phyloP scores from a whole-genome alignment of 2,113 vertebrate species.

The Seriola quinqueradiata region DNA sequence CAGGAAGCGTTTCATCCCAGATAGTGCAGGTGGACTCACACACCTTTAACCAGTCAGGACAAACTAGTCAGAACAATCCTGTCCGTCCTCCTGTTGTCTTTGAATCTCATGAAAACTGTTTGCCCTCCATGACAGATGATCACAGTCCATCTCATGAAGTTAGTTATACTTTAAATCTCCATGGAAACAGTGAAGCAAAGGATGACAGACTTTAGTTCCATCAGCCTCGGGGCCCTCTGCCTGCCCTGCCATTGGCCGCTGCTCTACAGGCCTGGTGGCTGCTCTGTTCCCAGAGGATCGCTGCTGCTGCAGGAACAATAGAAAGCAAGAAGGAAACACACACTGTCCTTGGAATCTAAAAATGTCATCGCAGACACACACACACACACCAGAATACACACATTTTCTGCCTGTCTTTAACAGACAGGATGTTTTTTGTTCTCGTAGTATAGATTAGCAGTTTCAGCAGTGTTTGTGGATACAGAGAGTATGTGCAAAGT shows the following conservation, averaged over 20 bases:
- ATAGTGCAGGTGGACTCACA: not conserved
- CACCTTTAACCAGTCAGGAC: not conserved
- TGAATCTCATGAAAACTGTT: not conserved
- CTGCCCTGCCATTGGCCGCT: slow-evolving; percentile 38
- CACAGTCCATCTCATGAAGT: not conserved
- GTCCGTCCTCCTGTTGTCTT: not conserved
- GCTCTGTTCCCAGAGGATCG: slow-evolving; percentile 57
- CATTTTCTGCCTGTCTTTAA: slow-evolving; percentile 33
- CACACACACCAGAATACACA: slow-evolving; percentile 18
- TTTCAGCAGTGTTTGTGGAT: slow-evolving; percentile 21
- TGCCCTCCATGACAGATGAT: not conserved
- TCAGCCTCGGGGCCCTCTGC: slow-evolving; percentile 32
- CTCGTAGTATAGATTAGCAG: slow-evolving; percentile 43
- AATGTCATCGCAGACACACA: slow-evolving; percentile 70
- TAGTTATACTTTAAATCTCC: slow-evolving; percentile 21
- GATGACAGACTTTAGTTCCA: slow-evolving; percentile 27
- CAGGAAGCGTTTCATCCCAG: slow-evolving; percentile 6
- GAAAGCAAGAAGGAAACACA: slow-evolving; percentile 79
- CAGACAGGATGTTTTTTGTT: slow-evolving; percentile 66
- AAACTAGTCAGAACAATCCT: not conserved
- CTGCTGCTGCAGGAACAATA: slow-evolving; percentile 80
- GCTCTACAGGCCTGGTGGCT: slow-evolving; percentile 33
- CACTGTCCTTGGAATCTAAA: slow-evolving; percentile 87
- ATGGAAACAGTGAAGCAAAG: slow-evolving; percentile 17
- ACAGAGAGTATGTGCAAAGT: slow-evolving; percentile 16